Percentiles rank a stretch among this genome's conserved stretches.
Evolutionary conservation across 2,797 vertebrate genomes (phyloP).

Genomic region (Sebastes oblongus): DNA sequence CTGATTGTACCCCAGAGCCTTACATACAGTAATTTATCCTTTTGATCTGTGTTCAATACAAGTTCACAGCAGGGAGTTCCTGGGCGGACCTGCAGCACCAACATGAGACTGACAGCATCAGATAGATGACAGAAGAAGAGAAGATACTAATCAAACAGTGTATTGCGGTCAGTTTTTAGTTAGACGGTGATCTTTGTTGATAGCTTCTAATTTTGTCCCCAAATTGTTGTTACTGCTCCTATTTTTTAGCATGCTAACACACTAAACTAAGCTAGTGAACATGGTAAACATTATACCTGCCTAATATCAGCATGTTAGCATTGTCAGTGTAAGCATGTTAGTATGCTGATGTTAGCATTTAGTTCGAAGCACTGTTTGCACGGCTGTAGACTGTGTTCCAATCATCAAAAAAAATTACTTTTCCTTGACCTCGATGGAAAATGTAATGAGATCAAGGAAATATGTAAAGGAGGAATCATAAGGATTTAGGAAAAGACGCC

Average conservation of each 20-base stretch:
- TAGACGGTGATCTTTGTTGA: background rate
- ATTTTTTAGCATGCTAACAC: background rate
- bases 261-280: background rate
- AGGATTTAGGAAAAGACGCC: too few relatives aligned
- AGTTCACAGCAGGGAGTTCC: conserved; percentile 1
- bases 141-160: background rate
- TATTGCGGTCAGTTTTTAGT: background rate
- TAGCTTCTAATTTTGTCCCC: background rate
- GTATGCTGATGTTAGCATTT: background rate
- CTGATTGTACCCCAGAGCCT: background rate
- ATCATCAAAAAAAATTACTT: background rate
- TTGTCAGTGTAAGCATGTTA: background rate
- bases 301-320: background rate
- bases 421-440: background rate
- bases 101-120: background rate
- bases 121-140: background rate
- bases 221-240: background rate
- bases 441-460: background rate
- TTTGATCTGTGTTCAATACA: conserved; percentile 3
- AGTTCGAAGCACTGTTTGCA: background rate
- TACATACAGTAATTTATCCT: background rate
- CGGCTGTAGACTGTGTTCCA: background rate
- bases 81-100: background rate
- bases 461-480: background rate
- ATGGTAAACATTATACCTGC: background rate